Base-by-base conservation (phyloP, 2,888 invertebrate species). In the Ormia ochracea region DNA sequence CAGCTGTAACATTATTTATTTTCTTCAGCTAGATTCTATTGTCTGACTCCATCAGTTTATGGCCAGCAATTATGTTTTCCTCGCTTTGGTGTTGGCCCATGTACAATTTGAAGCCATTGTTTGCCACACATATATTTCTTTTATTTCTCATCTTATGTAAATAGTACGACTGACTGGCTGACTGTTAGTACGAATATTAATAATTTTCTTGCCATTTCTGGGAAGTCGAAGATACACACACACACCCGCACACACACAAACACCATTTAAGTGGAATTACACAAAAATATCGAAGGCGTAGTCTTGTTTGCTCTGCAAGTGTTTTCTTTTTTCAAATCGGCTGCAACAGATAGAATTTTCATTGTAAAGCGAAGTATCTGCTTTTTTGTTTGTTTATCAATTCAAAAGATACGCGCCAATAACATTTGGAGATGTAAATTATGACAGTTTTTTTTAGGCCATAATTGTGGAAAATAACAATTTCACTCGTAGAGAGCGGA, bases 131-230 rank as follows among this genome's bases (percentile, higher is more conserved):
- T 59, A 36, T 33, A n/a, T 4, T 41, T 31, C 14, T 26, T 59
- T 56, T 33, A n/a, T 4, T 41, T 31, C 43, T 33, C 26, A 28
- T 56, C 41, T 63, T 77, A 70, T 77, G 76, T 77, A 77, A 72
- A 72, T 72, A 72, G 45, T 17, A 45, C 7, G 36, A 36, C 14
- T 9, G 58, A 33, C 45, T 48, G 69, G 36, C 17, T 48, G 69
- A 58, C 61, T 72, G 61, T 63, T 54, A 31, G 33, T 52, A 45
- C 23, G 61, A 80, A 80, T 76, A 76, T 72, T 72, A 73, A 76
- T 80, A 80, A 80, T 80, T 80, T 80, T 80, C 36, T 68, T 61
- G 61, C 61, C 56, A 73, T 76, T 80, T 80, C 76, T 68, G 43
- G 61, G 76, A 79, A 79, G 48, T 2, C 12, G 3, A 38, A 33